Conservation (phyloP, 2,888 invertebrate genomes). For the Thecophora atra region DNA sequence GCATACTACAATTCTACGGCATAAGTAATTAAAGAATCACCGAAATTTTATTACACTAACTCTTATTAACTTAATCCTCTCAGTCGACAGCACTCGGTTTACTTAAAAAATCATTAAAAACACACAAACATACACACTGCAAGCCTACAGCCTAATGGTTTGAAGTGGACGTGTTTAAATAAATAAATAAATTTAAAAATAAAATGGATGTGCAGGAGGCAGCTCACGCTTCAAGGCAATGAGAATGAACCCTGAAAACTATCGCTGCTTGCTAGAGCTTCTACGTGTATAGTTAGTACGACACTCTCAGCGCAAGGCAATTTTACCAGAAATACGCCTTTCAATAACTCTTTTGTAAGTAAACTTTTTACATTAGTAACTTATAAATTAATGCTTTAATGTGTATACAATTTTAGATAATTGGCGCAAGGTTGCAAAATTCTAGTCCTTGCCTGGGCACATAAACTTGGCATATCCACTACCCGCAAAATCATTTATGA, state of each 20-base stretch:
- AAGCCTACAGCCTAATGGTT: too few species aligned
- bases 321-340: background rate
- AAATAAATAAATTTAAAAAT: background rate
- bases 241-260: background rate
- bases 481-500: background rate
- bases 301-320: background rate
- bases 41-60: too few species aligned
- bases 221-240: background rate
- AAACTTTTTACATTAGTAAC: background rate
- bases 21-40: too few species aligned
- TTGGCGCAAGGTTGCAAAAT: background rate
- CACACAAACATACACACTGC: too few species aligned
- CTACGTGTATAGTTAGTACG: background rate
- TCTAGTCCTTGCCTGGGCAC: background rate
- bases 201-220: background rate
- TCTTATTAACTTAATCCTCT: too few species aligned
- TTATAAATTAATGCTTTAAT: background rate
- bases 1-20: too few species aligned
- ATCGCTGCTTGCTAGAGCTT: background rate
- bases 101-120: too few species aligned
- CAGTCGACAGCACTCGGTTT: too few species aligned
- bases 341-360: too few species aligned
- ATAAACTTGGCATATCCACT: background rate
- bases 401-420: background rate
- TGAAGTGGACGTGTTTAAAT: background rate